phyloP scores from a whole-genome alignment of 2,113 vertebrate species.

The Axis porcinus region DNA sequence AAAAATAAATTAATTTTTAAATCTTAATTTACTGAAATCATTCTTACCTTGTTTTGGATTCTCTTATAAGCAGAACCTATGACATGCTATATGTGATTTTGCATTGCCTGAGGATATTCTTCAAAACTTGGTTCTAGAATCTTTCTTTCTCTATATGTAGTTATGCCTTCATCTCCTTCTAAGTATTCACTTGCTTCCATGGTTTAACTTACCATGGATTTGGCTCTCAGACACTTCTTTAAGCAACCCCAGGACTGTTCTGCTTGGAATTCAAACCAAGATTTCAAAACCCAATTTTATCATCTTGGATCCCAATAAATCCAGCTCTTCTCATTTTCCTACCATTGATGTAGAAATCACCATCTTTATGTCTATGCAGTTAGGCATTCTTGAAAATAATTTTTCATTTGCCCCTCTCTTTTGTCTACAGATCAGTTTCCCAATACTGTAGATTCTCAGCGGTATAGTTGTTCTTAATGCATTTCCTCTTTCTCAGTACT shows the following conservation, averaged over 20 bases:
- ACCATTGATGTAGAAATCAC: background rate
- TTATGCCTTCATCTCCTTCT: background rate
- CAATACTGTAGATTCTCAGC: background rate
- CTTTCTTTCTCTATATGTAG: background rate
- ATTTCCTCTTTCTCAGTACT: background rate
- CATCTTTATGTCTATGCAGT: background rate
- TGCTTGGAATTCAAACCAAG: background rate
- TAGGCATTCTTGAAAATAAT: background rate
- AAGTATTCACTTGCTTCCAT: background rate
- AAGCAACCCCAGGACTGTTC: background rate
- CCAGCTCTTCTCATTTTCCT: background rate
- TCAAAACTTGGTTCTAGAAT: background rate
- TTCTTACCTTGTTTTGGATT: background rate
- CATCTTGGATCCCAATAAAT: background rate
- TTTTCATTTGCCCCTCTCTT: background rate
- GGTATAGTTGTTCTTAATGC: background rate
- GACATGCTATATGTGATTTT: background rate
- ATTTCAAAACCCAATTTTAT: background rate
- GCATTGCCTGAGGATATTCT: background rate
- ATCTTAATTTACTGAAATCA: slow-evolving; percentile 19
- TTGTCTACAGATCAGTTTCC: background rate
- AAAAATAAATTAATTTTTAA: slow-evolving; percentile 39
- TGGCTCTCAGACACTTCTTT: background rate
- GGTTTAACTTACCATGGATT: background rate
- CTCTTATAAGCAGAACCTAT: background rate